phyloP scores from a whole-genome alignment of 2,113 vertebrate genomes.

The Anser cygnoides region DNA sequence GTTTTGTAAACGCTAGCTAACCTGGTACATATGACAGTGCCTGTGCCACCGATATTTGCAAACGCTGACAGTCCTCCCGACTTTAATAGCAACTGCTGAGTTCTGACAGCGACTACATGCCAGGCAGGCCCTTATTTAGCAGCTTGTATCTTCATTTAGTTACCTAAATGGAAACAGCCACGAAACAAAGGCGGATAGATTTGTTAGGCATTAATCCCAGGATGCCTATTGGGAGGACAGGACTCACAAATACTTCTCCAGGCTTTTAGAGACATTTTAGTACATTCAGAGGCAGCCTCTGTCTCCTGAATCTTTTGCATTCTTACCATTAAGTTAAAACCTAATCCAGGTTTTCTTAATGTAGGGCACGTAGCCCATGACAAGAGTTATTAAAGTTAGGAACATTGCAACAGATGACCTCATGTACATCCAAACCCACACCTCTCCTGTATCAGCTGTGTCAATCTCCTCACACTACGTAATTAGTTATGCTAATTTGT shows the following conservation, averaged over 20 bases:
- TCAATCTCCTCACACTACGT: background rate
- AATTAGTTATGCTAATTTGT: background rate
- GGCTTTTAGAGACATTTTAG: background rate
- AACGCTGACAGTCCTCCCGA: background rate
- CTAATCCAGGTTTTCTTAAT: background rate
- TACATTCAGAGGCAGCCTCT: background rate
- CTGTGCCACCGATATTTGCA: background rate
- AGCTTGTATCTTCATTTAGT: background rate
- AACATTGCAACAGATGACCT: background rate
- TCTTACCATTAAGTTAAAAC: background rate
- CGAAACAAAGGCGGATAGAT: background rate
- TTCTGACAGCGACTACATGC: background rate
- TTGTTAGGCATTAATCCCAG: background rate
- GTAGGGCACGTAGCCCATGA: background rate
- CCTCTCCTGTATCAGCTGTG: background rate
- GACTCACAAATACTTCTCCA: background rate
- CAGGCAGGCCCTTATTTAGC: conserved; percentile 1
- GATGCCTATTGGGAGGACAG: background rate
- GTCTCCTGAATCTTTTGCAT: background rate
- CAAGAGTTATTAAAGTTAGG: background rate
- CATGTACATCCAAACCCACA: background rate
- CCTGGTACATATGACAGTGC: background rate
- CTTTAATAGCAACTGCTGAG: background rate
- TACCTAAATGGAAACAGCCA: background rate
- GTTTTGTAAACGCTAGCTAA: conserved; percentile 40